A percentile compares a stretch with the other conserved stretches of the same genome.
Evolutionary conservation across 2,888 invertebrate species (phyloP).

Genomic region (Harpagoxenus sublaevis): DNA sequence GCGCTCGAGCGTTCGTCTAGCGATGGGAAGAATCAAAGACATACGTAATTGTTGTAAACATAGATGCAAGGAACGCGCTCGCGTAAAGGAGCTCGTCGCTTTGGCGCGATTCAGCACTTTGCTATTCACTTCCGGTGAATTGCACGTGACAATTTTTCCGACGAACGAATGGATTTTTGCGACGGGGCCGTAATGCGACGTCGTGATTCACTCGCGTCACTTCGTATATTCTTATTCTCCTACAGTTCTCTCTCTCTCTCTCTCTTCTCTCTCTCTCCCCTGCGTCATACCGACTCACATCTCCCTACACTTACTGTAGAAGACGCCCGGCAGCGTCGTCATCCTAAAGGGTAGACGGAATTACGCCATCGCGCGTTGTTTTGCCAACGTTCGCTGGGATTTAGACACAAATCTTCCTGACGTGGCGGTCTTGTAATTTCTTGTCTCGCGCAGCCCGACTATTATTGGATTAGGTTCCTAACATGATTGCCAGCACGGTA

Average conservation of each 20-base stretch:
- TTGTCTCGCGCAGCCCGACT: constrained; percentile 50
- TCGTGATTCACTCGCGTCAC: constrained; percentile 55
- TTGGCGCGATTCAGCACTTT: constrained; percentile 50
- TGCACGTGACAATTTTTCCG: constrained; percentile 55
- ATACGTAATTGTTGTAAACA: constrained; percentile 38
- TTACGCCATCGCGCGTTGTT: constrained; percentile 53
- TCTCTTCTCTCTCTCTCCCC: constrained; percentile 11
- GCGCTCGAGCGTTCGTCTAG: background rate
- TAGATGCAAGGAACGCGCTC: constrained; percentile 3
- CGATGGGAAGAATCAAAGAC: constrained; percentile 9
- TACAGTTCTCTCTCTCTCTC: background rate
- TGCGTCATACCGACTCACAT: constrained; percentile 61
- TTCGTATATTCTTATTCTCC: constrained; percentile 43
- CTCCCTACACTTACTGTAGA: constrained; percentile 54
- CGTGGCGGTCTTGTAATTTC: constrained; percentile 52
- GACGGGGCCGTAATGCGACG: constrained; percentile 47
- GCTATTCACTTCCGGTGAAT: constrained; percentile 51
- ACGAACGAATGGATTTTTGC: constrained; percentile 48
- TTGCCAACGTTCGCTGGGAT: constrained; percentile 46
- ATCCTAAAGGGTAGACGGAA: constrained; percentile 49
- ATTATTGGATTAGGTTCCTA: constrained; percentile 55
- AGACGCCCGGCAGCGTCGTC: constrained; percentile 52
- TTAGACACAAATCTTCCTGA: constrained; percentile 57
- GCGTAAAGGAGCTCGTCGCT: constrained; percentile 23
- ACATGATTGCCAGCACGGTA: constrained; percentile 53